Base-by-base conservation (phyloP, 2,888 invertebrate species). In the Trichopoda pennipes region DNA sequence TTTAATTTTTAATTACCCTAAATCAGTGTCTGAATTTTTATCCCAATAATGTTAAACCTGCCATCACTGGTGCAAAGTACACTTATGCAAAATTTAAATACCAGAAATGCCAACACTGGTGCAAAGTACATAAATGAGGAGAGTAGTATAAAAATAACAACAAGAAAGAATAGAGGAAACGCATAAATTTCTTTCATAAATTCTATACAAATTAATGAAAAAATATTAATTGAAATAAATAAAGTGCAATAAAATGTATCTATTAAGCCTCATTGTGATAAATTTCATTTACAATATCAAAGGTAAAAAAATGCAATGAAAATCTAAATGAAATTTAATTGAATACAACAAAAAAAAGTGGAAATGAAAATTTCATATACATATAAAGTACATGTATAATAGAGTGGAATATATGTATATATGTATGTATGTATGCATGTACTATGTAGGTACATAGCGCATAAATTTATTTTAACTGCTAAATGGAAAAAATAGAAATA, bases 231-330 rank as follows among this genome's bases (percentile, higher is more conserved):
- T 56, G 9, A 66, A 80, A 56, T 38, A 56, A 70, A 66, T 82
- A 79, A 84, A 84, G 81, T 84, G 85, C 79, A 85, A 83, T 83
- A 88, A 87, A 85, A 90, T 90, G 90, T 88, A 88, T 86, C 86
- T 89, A 85, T 87, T 90, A 86, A 86, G 87, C 81, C 87, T 89
- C 85, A 85, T 90, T 83, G 88, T 88, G 84, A 86, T 90, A 79
- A 86, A 89, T 90, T 89, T 90, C 86, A 87, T 87, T 86, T 85
- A 87, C 83, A 90, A 89, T 87, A 85, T 90, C 85, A 89, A 89
- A 90, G 90, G 90, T 90, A 90, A 90, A 87, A 28, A 80, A 58
- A 42, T 21, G 3, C 3, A 32, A 21, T 42, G 16, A 72, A 68
- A 64, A 73, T 58, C n/a, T 21, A 58, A 75, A 76, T 79, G 77